phyloP scores from a whole-genome alignment of 2,888 invertebrate species.

The Diadegma fenestrale region DNA sequence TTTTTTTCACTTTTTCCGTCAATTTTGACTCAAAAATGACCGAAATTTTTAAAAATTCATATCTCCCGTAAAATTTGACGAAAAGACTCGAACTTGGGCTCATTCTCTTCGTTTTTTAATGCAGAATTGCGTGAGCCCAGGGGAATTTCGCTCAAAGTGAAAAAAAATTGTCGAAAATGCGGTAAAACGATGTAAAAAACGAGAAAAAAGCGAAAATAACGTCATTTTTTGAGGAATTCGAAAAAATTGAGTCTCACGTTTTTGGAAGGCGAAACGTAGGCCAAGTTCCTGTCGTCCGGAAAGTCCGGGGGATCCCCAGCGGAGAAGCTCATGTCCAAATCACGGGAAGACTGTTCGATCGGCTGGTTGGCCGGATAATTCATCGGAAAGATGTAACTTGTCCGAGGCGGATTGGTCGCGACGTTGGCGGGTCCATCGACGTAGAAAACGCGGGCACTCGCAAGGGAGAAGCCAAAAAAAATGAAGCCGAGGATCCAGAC shows the following conservation, averaged over 20 bases:
- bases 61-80: no score
- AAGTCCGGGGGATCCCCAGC: slow-evolving; percentile 70
- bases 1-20: no score
- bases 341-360: slow-evolving; percentile 78
- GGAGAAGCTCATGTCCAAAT: slow-evolving; percentile 79
- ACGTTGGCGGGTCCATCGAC: slow-evolving; percentile 49
- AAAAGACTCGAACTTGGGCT: no score
- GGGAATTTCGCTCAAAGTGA: no score
- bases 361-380: slow-evolving; percentile 51
- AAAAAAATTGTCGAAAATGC: no score
- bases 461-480: slow-evolving; percentile 66
- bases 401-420: slow-evolving; percentile 57
- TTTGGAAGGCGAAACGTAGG: slow-evolving; percentile 51
- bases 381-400: slow-evolving; percentile 68
- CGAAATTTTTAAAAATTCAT: no score
- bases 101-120: no score
- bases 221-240: background rate
- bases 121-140: no score
- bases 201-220: background rate
- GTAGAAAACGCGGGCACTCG: slow-evolving; percentile 65
- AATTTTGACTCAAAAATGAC: no score
- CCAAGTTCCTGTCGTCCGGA: slow-evolving; percentile 51
- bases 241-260: slow-evolving; percentile 61
- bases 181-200: no score
- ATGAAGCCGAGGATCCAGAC: slow-evolving; percentile 62